phyloP scores from a whole-genome alignment of 2,113 vertebrate species.

The Anguilla rostrata region DNA sequence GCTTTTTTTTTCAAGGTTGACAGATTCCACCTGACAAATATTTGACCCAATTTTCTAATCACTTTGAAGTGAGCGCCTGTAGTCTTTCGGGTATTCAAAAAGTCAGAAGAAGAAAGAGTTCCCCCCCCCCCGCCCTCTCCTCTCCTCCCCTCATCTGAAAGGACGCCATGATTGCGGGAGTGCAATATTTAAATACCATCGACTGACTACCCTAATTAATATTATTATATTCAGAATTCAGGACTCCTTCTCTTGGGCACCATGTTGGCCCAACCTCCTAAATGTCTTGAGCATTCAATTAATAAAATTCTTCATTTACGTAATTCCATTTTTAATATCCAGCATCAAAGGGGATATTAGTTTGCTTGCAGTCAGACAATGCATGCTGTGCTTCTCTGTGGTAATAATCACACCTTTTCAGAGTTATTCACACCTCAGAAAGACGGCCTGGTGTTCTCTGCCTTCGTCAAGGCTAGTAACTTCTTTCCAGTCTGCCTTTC shows the following conservation, averaged over 20 bases:
- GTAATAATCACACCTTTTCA: not conserved
- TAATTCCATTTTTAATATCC: not conserved
- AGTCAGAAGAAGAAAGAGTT: conserved; percentile 3
- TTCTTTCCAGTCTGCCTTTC: not conserved
- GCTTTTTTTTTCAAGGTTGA: not conserved
- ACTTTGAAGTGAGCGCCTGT: conserved; percentile 6
- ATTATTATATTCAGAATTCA: not conserved
- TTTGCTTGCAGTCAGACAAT: not conserved
- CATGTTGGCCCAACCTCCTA: not conserved
- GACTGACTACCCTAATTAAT: not conserved
- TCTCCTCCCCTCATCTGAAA: not conserved
- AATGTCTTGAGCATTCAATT: not conserved
- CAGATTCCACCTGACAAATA: not conserved
- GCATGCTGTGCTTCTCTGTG: not conserved
- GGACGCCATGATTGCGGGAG: not conserved
- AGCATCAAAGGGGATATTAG: not conserved
- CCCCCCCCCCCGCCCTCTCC: not conserved
- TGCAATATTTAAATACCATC: not conserved
- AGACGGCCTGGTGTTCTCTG: not conserved
- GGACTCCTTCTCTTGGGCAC: not conserved
- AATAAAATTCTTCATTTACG: not conserved
- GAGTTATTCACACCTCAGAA: not conserved
- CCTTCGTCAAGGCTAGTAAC: not conserved
- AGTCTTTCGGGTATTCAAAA: not conserved
- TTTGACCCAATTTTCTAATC: conserved; percentile 5